A percentile compares a stretch with the other conserved stretches of the same genome.
Evolutionary conservation across 1,140 invertebrate species (phyloP).

Genomic region (Zophobas atratus): DNA sequence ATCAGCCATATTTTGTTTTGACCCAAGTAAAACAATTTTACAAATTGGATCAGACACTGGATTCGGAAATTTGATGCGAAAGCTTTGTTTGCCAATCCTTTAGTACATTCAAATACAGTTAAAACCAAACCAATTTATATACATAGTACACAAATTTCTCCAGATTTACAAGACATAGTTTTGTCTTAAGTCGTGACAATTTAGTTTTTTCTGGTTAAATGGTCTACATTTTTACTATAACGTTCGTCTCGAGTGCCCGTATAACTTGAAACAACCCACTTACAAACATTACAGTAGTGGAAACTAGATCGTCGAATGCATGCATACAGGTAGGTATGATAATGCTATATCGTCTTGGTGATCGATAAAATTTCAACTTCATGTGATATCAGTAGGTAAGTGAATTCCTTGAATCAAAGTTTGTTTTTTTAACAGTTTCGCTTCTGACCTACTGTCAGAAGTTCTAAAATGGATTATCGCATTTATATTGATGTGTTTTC

Average conservation of each 20-base stretch:
- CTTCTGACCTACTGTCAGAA: slow-evolving; percentile 6
- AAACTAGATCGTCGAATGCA: slow-evolving; percentile 20
- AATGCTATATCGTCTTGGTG: not conserved
- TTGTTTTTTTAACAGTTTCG: not conserved
- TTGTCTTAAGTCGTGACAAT: no score
- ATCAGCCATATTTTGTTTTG: slow-evolving; percentile 13
- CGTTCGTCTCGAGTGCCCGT: slow-evolving; percentile 1
- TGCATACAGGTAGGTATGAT: slow-evolving; percentile 9
- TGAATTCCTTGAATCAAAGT: not conserved
- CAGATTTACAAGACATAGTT: not conserved
- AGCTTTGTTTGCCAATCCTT: slow-evolving; percentile 8
- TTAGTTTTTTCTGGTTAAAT: not conserved
- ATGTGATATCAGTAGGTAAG: not conserved
- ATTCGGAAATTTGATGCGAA: slow-evolving; percentile 14
- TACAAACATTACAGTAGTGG: not conserved
- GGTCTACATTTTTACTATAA: not conserved
- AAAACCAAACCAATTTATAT: slow-evolving; percentile 12
- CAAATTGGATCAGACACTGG: slow-evolving; percentile 1
- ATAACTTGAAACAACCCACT: slow-evolving; percentile 8
- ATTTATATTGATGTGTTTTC: not conserved
- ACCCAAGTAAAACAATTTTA: slow-evolving; percentile 21
- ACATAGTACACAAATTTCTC: not conserved
- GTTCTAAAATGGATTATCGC: slow-evolving; percentile 1
- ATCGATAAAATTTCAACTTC: slow-evolving; percentile 4
- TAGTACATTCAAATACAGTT: slow-evolving; percentile 11